Percentiles rank a stretch among this genome's conserved stretches.
These are phyloP conservation scores for Apis cerana DNA, from an alignment of 1,140 invertebrate species.

Conservation along the genomic window DNA sequence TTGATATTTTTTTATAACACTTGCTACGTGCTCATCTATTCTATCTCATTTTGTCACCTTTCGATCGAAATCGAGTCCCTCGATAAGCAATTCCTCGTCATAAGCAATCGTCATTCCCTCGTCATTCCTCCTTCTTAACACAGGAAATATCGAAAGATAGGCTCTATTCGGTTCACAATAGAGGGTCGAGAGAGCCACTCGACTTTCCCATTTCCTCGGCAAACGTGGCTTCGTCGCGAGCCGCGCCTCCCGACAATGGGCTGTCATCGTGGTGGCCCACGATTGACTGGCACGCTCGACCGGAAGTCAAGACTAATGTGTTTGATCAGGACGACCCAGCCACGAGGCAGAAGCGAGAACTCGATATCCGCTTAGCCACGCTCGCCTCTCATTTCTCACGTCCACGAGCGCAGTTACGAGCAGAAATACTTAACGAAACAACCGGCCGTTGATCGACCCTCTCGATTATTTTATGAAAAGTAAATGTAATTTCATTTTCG, in stretches of 20 bases:
- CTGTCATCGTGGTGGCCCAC: slow-evolving; percentile 53
- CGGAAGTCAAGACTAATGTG: slow-evolving; percentile 68
- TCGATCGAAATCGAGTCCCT: not conserved
- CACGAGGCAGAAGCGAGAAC: slow-evolving; percentile 39
- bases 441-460: not conserved
- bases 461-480: too few relatives aligned
- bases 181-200: slow-evolving; percentile 63
- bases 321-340: slow-evolving; percentile 64
- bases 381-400: slow-evolving; percentile 41
- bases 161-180: slow-evolving; percentile 47
- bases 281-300: slow-evolving; percentile 48
- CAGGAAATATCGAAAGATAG: slow-evolving; percentile 58
- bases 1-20: too few relatives aligned
- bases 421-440: slow-evolving; percentile 10
- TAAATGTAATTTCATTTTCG: too few relatives aligned
- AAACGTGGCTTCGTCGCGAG: slow-evolving; percentile 53
- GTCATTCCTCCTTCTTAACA: slow-evolving; percentile 24
- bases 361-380: slow-evolving; percentile 64
- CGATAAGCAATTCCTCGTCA: slow-evolving; percentile 21
- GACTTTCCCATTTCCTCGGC: slow-evolving; percentile 68
- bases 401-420: not conserved
- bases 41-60: not conserved
- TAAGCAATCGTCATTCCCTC: not conserved
- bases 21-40: too few relatives aligned
- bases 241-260: slow-evolving; percentile 53